These are phyloP conservation scores for Acanthosoma haemorrhoidale DNA, from an alignment of 2,888 invertebrate species.

Conservation along the genomic window DNA sequence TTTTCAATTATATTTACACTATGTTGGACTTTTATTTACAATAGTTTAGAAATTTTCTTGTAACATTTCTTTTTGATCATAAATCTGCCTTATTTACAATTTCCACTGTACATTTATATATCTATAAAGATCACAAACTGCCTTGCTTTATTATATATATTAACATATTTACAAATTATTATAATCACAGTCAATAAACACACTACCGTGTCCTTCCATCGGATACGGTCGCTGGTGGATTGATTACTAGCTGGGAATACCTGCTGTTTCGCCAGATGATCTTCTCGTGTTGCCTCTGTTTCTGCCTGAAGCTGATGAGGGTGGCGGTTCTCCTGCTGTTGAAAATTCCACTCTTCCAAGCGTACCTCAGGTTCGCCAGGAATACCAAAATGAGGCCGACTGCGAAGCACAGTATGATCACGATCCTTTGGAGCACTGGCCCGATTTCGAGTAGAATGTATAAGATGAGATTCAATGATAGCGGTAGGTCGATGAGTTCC, in stretches of 20 bases:
- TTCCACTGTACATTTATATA: background rate
- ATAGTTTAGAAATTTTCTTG: too few species aligned
- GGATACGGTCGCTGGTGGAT: background rate
- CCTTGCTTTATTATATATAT: background rate
- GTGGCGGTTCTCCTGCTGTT: slow-evolving; percentile 33
- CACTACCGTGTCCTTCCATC: slow-evolving; percentile 20
- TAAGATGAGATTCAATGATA: slow-evolving; percentile 39
- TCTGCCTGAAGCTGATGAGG: slow-evolving; percentile 33
- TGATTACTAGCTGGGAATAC: slow-evolving; percentile 18
- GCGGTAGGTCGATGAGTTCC: slow-evolving; percentile 39
- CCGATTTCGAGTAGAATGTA: slow-evolving; percentile 43
- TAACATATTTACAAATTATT: slow-evolving; percentile 17
- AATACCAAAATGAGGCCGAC: slow-evolving; percentile 45
- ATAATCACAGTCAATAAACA: background rate
- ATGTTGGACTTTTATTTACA: too few species aligned
- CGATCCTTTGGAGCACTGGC: slow-evolving; percentile 42
- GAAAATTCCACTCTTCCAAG: slow-evolving; percentile 36
- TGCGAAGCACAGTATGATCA: slow-evolving; percentile 43
- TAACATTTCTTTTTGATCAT: too few species aligned
- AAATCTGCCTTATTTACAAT: slow-evolving; percentile 1
- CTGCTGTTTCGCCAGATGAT: slow-evolving; percentile 17
- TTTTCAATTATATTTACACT: too few species aligned
- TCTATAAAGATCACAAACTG: slow-evolving; percentile 11
- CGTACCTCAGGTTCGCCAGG: slow-evolving; percentile 42
- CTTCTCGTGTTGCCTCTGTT: slow-evolving; percentile 21